Evolutionary conservation across 2,888 invertebrate genomes (phyloP).

Genomic region (Lepidocyrtinus sp.): DNA sequence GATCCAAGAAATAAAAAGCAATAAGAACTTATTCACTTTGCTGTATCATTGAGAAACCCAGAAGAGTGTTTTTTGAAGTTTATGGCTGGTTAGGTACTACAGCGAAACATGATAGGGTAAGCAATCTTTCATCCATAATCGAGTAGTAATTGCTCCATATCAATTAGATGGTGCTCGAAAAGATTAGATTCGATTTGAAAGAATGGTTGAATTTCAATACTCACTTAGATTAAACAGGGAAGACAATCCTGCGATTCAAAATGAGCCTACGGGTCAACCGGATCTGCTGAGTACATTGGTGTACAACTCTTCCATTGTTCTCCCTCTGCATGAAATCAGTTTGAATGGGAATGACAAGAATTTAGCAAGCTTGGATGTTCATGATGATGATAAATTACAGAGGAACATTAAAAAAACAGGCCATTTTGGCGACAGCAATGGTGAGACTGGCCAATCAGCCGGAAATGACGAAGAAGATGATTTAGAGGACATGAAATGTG

Average conservation of each 20-base stretch:
- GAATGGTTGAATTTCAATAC: too few relatives aligned
- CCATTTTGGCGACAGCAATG: neutral
- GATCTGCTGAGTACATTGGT: constrained; percentile 18
- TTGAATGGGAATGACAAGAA: constrained; percentile 25
- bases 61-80: too few relatives aligned
- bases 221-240: too few relatives aligned
- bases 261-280: constrained; percentile 1
- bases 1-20: too few relatives aligned
- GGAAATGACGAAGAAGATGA: constrained; percentile 7
- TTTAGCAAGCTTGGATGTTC: neutral
- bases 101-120: too few relatives aligned
- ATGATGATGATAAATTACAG: constrained; percentile 19
- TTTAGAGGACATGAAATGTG: constrained; percentile 40
- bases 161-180: too few relatives aligned
- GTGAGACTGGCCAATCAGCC: neutral
- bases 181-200: too few relatives aligned
- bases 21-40: too few relatives aligned
- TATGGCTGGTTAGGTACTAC: too few relatives aligned
- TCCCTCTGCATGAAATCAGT: constrained; percentile 35
- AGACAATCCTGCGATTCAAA: constrained; percentile 27
- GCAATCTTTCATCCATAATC: too few relatives aligned
- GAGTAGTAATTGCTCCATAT: too few relatives aligned
- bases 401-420: neutral
- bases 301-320: neutral
- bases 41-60: too few relatives aligned